A percentile compares a stretch with the other conserved stretches of the same genome.
These are phyloP conservation scores for Pachycephus smyrnensis DNA, from an alignment of 2,888 invertebrate genomes.

Conservation along the genomic window DNA sequence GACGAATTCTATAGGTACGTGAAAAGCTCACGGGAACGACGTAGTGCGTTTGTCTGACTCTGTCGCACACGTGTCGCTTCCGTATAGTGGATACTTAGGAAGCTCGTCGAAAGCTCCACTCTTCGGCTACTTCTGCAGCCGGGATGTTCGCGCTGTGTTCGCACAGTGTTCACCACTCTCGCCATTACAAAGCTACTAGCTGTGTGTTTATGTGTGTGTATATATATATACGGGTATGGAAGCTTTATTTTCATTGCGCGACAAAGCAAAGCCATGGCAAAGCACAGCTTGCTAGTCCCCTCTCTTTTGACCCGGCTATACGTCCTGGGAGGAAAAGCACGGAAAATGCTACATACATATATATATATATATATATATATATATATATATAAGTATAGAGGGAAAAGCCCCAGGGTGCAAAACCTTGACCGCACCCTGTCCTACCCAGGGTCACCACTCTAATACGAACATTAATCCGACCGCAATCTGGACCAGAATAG, in stretches of 20 bases:
- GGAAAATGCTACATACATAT: not conserved
- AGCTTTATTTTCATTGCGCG: not conserved
- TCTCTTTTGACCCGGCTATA: not conserved
- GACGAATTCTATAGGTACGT: not conserved
- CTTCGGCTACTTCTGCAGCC: not conserved
- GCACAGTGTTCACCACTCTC: not conserved
- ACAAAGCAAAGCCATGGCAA: not conserved
- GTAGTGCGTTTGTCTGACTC: not conserved
- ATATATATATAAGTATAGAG: not conserved
- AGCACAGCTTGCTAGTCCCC: not conserved
- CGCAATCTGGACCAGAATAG: not conserved
- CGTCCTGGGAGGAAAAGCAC: not conserved
- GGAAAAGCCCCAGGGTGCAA: not conserved
- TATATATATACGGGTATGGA: not conserved
- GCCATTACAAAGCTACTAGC: not conserved
- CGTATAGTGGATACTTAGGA: not conserved
- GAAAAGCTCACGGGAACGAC: not conserved
- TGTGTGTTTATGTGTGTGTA: too few species aligned
- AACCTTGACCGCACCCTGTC: slow-evolving; percentile 8
- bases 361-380: too few species aligned
- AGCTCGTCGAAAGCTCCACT: not conserved
- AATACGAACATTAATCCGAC: not conserved
- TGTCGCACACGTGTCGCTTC: not conserved
- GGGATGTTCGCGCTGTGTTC: not conserved
- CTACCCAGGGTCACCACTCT: not conserved